A percentile compares a stretch with the other conserved stretches of the same genome.
These are phyloP conservation scores for Heterotilapia buettikoferi DNA, from an alignment of 2,113 vertebrate genomes.

Conservation along the genomic window DNA sequence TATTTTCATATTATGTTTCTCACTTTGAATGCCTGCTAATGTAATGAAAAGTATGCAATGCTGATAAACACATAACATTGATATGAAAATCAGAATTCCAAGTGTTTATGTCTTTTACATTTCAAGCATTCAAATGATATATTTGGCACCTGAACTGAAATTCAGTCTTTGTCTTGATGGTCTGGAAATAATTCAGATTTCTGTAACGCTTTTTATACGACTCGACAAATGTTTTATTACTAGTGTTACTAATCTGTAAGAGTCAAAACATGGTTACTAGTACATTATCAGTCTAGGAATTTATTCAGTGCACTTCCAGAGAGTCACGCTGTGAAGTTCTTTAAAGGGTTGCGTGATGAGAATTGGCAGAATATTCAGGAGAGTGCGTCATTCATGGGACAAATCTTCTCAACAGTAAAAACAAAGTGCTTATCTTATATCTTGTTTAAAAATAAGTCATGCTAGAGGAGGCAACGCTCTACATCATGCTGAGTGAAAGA, in stretches of 20 bases:
- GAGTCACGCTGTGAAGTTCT: neutral
- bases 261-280: neutral
- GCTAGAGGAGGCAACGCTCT: accelerated
- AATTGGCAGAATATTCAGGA: neutral
- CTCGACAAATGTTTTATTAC: neutral
- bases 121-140: neutral
- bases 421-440: neutral
- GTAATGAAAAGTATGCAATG: neutral
- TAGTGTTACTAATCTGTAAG: neutral
- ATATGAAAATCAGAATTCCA: neutral
- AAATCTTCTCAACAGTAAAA: neutral
- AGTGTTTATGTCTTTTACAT: neutral
- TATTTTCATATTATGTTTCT: neutral
- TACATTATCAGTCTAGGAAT: neutral
- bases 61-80: neutral
- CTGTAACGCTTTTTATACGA: neutral
- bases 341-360: neutral
- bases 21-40: neutral
- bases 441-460: neutral
- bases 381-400: neutral
- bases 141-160: neutral
- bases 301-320: neutral
- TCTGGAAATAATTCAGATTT: neutral
- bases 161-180: neutral
- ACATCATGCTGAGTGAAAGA: neutral